Evolutionary conservation across 2,888 invertebrate species (phyloP).

Genomic region (Platycheirus rosarum): DNA sequence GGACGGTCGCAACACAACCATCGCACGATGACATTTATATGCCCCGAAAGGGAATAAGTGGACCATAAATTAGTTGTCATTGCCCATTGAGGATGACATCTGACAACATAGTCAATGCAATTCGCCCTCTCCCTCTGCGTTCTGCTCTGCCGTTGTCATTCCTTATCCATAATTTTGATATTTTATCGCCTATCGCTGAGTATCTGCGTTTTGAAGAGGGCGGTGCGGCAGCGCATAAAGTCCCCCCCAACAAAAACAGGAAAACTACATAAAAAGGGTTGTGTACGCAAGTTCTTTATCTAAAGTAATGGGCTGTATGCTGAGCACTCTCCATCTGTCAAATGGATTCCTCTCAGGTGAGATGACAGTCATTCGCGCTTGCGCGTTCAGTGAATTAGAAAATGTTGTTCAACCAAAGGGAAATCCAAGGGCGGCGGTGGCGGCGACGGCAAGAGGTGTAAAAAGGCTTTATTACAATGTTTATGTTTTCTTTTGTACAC

Average conservation of each 20-base stretch:
- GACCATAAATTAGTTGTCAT: conserved; percentile 72
- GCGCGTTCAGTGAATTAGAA: conserved; percentile 61
- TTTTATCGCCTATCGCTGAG: conserved; percentile 58
- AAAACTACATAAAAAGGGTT: conserved; percentile 62
- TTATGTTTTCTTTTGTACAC: conserved; percentile 60
- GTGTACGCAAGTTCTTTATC: conserved; percentile 39
- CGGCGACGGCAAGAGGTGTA: conserved; percentile 46
- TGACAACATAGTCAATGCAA: conserved; percentile 72
- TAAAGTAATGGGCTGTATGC: conserved; percentile 23
- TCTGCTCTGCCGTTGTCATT: conserved; percentile 60
- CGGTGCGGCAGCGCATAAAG: conserved; percentile 25
- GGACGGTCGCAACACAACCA: conserved; percentile 57
- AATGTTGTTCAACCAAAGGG: conserved; percentile 40
- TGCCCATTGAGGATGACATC: conserved; percentile 74
- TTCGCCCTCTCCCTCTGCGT: neutral
- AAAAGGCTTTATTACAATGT: conserved; percentile 73
- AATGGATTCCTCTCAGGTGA: conserved; percentile 51
- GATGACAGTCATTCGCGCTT: conserved; percentile 63
- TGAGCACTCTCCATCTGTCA: conserved; percentile 68
- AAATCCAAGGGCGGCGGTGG: neutral
- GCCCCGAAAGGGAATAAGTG: conserved; percentile 73
- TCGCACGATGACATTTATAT: conserved; percentile 72
- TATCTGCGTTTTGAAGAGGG: neutral
- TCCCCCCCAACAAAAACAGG: neutral
- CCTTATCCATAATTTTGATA: conserved; percentile 70